phyloP scores from a whole-genome alignment of 2,888 invertebrate species.

The Dione juno region DNA sequence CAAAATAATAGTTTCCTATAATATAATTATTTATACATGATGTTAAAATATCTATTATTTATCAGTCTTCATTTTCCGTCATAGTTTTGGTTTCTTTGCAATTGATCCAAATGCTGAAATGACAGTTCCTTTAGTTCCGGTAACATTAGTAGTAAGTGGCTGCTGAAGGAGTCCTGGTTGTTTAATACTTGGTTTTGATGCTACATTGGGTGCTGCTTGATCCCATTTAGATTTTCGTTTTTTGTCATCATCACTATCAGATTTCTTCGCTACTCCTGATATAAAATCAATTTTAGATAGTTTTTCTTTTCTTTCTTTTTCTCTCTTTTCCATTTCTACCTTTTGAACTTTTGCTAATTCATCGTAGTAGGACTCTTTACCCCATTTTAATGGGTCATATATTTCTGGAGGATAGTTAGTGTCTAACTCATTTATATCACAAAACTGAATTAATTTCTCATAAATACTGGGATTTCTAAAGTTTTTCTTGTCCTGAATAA shows the following conservation, averaged over 20 bases:
- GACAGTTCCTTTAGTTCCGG: conserved; percentile 95
- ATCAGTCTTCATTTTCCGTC: conserved; percentile 49
- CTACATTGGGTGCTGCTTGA: conserved; percentile 88
- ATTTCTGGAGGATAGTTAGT: conserved; percentile 97
- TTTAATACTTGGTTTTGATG: conserved; percentile 84
- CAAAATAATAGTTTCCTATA: not conserved
- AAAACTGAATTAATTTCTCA: conserved; percentile 97
- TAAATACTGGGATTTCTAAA: conserved; percentile 99
- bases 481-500: conserved; percentile 95
- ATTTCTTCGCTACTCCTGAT: conserved; percentile 87
- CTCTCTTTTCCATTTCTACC: conserved; percentile 94
- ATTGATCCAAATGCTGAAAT: conserved; percentile 96
- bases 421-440: conserved; percentile 97
- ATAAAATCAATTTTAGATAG: conserved; percentile 92
- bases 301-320: conserved; percentile 94
- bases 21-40: not conserved
- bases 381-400: conserved; percentile 96
- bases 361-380: conserved; percentile 96
- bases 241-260: conserved; percentile 89
- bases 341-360: conserved; percentile 95
- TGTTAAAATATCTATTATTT: not conserved
- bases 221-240: conserved; percentile 97
- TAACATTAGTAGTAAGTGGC: conserved; percentile 90
- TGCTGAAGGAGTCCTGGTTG: conserved; percentile 88
- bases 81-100: conserved; percentile 89